Evolutionary conservation across 1,140 invertebrate species (phyloP).

Genomic region (Microplitis mediator): DNA sequence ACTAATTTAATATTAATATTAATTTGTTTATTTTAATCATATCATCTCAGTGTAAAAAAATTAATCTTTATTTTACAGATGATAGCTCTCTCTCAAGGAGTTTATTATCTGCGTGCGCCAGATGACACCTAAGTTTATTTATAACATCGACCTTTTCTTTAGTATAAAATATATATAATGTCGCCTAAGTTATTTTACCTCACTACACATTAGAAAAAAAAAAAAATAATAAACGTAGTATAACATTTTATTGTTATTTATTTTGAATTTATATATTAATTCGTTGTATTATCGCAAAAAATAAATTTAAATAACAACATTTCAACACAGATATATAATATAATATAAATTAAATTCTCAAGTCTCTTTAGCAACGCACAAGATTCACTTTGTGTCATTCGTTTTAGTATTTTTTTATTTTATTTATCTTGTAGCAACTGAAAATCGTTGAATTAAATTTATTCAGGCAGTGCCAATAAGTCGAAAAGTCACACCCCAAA

Average conservation of each 20-base stretch:
- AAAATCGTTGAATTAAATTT: constrained; percentile 33
- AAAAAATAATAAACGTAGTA: no score
- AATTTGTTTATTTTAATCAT: no score
- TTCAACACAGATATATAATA: no score
- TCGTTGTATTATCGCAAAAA: no score
- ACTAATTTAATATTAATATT: not conserved
- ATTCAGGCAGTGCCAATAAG: constrained; percentile 35
- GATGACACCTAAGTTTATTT: constrained; percentile 9
- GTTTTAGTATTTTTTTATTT: not conserved
- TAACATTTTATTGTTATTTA: no score
- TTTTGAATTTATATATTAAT: no score
- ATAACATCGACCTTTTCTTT: constrained; percentile 5
- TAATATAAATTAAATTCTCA: not conserved
- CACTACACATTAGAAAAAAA: no score
- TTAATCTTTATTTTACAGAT: constrained; percentile 9
- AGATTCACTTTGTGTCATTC: no score
- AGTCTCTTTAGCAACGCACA: not conserved
- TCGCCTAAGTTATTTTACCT: no score
- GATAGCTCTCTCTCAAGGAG: not conserved
- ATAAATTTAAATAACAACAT: no score
- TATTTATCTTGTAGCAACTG: not conserved
- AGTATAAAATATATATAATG: not conserved
- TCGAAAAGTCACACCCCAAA: constrained; percentile 33
- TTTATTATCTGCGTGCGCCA: constrained; percentile 18
- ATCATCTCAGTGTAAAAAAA: not conserved